Evolutionary conservation across 53 echinoderm and acorn worm genomes (phyloP).

Genomic region (Antedon mediterranea): DNA sequence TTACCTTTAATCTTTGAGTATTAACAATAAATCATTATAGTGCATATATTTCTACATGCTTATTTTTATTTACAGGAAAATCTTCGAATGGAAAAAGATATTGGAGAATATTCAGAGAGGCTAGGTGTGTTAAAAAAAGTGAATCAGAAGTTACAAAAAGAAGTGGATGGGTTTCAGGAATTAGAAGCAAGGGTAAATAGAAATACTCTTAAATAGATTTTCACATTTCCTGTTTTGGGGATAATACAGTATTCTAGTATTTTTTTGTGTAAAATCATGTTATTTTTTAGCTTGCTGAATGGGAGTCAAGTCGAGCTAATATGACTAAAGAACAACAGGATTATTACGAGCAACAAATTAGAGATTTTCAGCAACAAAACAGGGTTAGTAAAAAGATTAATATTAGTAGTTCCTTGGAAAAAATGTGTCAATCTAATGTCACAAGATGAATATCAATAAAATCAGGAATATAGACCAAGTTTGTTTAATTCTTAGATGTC

Average conservation of each 20-base stretch:
- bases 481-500: no score
- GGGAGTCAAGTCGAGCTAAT: constrained; percentile 61
- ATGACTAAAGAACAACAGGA: constrained; percentile 86
- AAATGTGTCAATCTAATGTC: no score
- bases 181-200: constrained; percentile 81
- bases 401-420: no score
- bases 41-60: no score
- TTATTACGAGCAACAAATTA: constrained; percentile 65
- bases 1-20: no score
- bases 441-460: no score
- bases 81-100: constrained; percentile 48
- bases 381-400: constrained; percentile 73
- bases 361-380: constrained; percentile 71
- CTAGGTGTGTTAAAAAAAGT: constrained; percentile 66
- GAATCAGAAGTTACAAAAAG: constrained; percentile 77
- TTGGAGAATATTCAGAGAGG: constrained; percentile 63
- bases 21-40: no score
- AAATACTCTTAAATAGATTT: not conserved
- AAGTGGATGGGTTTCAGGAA: constrained; percentile 82
- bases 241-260: not conserved
- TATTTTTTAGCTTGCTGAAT: constrained; percentile 55
- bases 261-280: not conserved
- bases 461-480: no score
- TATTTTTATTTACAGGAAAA: constrained; percentile 54
- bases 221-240: not conserved